Percentiles rank a stretch among this genome's conserved stretches.
phyloP scores from a whole-genome alignment of 2,113 vertebrate genomes.

The Zapus hudsonius region DNA sequence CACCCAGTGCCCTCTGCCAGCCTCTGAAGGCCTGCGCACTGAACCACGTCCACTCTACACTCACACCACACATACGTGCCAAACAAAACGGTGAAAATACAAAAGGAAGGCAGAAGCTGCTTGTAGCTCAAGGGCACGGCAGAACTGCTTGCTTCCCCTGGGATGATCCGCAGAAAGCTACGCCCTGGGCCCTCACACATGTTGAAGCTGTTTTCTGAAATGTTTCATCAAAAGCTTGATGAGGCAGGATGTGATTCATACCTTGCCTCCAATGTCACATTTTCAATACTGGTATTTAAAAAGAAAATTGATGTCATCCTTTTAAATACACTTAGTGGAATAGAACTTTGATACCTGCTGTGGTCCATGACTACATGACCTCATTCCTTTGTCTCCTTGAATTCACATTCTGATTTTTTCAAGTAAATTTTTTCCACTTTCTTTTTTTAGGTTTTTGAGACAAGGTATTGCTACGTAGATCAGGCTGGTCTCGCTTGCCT shows the following conservation, averaged over 20 bases:
- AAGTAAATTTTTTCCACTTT: background rate
- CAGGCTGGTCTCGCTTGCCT: too few relatives aligned
- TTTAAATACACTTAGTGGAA: background rate
- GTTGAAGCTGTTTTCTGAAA: conserved; percentile 41
- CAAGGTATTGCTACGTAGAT: too few relatives aligned
- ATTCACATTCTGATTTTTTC: background rate
- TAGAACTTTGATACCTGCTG: background rate
- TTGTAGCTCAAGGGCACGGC: background rate
- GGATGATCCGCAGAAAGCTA: background rate
- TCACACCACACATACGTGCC: too few relatives aligned
- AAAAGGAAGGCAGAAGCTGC: background rate
- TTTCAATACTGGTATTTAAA: conserved; percentile 50
- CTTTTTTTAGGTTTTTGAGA: background rate
- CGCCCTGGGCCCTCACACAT: accelerated
- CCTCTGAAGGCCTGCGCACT: too few relatives aligned
- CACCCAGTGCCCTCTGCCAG: too few relatives aligned
- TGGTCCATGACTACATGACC: background rate
- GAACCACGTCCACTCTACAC: too few relatives aligned
- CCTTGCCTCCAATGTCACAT: background rate
- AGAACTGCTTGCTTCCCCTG: accelerated
- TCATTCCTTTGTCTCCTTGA: background rate
- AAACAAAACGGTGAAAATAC: too few relatives aligned
- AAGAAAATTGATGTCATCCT: conserved; percentile 29
- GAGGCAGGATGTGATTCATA: conserved; percentile 61
- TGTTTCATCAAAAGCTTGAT: background rate